These are phyloP conservation scores for Pseudeuparius sepicola DNA, from an alignment of 2,888 invertebrate genomes.

Conservation along the genomic window DNA sequence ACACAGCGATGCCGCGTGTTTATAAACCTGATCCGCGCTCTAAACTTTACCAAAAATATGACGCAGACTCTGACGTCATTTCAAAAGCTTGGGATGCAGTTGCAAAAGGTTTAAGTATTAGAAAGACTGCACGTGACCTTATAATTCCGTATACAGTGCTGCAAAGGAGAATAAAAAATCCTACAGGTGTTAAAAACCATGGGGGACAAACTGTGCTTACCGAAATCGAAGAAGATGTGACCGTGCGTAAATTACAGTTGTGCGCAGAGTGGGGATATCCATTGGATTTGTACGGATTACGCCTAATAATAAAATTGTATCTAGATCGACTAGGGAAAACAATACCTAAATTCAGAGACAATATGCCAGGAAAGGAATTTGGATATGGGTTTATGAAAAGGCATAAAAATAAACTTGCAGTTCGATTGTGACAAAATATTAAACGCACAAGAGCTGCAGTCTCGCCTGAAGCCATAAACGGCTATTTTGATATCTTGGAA, in stretches of 20 bases:
- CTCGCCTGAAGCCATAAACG: slow-evolving; percentile 5
- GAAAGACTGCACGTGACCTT: too few relatives aligned
- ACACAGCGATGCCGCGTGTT: too few relatives aligned
- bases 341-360: slow-evolving; percentile 9
- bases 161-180: slow-evolving; percentile 1
- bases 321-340: slow-evolving; percentile 8
- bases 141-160: slow-evolving; percentile 2
- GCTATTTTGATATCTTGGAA: slow-evolving; percentile 8
- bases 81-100: too few relatives aligned
- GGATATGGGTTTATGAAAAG: background rate
- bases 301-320: slow-evolving; percentile 8
- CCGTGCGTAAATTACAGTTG: slow-evolving; percentile 2
- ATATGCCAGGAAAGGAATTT: slow-evolving; percentile 6
- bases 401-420: slow-evolving; percentile 3
- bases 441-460: slow-evolving; percentile 8
- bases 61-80: too few relatives aligned
- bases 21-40: too few relatives aligned
- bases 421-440: slow-evolving; percentile 7
- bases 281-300: slow-evolving; percentile 6
- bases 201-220: slow-evolving; percentile 6
- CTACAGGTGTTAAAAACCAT: slow-evolving; percentile 8
- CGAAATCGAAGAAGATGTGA: slow-evolving; percentile 1
- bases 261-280: slow-evolving; percentile 9
- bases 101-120: too few relatives aligned
- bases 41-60: too few relatives aligned